Base-by-base conservation (phyloP, 1,140 invertebrate genomes). In the Aleiodes sp. region DNA sequence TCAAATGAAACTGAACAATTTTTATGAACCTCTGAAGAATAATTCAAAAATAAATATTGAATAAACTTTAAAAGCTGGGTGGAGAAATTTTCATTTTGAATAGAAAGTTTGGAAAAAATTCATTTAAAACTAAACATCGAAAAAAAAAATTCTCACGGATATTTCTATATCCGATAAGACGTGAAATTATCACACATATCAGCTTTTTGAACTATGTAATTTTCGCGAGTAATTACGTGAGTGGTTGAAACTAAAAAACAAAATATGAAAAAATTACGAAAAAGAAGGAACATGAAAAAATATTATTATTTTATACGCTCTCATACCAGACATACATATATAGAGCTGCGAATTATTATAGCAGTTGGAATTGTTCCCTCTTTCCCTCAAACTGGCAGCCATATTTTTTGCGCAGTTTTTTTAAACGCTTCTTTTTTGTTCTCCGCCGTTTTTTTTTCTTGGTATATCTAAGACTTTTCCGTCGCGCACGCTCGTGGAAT, bases 401-500 rank as follows among this genome's bases (percentile, higher is more conserved):
- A 52, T 52, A 9, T 52, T 52, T 16, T 52, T n/a, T n/a, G 21
- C 21, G 26, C 16, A 2, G 46, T 52, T 52, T 52, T 52, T 52
- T 24, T 52, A 52, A 52, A 52, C 46, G 19, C 46, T 52, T 52
- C 21, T 52, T 52, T 52, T 52, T 52, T 19, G 26, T 52, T 52
- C 21, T 24, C 2, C 31, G 31, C 46, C 6, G 14, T 41, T 16
- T 52, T 52, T 26, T 52, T 52, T 24, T 24, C 16, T n/a, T 24
- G 19, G 26, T 52, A 52, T 52, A 39, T 62, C 59, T 28, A 60
- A 68, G 64, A 70, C 70, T 75, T 74, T 69, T 65, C 70, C 69
- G 65, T 74, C 66, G 70, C 26, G n/a, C 41, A 52, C 63, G 39
- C 31, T 62, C 21, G 63, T 16, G 61, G 61, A 71, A 71, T 71